These are phyloP conservation scores for Danio kyathit DNA, from an alignment of 2,797 vertebrate species.

Conservation along the genomic window DNA sequence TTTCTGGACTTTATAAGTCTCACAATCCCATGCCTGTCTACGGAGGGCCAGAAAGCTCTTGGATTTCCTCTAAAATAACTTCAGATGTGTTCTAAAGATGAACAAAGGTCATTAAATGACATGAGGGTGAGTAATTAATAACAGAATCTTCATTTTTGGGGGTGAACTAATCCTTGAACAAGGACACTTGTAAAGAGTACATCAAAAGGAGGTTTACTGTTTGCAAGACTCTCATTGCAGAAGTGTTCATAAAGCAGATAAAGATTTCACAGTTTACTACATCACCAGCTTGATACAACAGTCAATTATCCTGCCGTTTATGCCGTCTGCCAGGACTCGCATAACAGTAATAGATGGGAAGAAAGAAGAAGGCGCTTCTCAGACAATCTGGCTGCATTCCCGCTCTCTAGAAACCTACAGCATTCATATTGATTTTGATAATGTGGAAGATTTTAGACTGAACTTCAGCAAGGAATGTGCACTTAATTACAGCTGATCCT, in stretches of 20 bases:
- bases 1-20: too few species aligned
- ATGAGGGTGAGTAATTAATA: too few species aligned
- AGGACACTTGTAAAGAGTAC: not conserved
- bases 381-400: not conserved
- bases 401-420: not conserved
- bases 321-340: slow-evolving; percentile 21
- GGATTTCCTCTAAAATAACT: not conserved
- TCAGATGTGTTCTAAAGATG: not conserved
- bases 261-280: slow-evolving; percentile 37
- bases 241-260: slow-evolving; percentile 18
- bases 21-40: not conserved
- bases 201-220: not conserved
- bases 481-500: slow-evolving; percentile 46
- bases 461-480: not conserved
- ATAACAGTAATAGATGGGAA: not conserved
- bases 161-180: not conserved
- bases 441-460: not conserved
- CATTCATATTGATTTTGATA: not conserved
- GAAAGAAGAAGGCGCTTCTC: not conserved
- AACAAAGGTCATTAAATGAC: not conserved
- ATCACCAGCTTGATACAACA: slow-evolving; percentile 37
- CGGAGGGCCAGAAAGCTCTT: not conserved
- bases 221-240: not conserved
- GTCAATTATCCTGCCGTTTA: slow-evolving; percentile 38
- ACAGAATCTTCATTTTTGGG: too few species aligned